These are phyloP conservation scores for Cliona cf. orientalis DNA, from an alignment of 37 sponge, comb jelly and placozoan genomes.

Conservation along the genomic window DNA sequence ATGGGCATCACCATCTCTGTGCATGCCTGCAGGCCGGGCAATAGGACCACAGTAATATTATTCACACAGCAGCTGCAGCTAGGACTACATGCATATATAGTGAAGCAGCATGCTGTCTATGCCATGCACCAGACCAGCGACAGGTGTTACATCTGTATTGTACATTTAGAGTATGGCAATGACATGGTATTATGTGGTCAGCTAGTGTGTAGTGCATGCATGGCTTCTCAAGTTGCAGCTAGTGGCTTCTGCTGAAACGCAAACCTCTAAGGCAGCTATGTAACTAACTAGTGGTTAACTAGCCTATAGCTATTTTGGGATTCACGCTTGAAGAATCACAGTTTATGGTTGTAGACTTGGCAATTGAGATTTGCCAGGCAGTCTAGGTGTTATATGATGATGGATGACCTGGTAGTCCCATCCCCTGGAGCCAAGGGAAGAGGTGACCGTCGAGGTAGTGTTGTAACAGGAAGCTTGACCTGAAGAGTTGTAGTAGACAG, in stretches of 20 bases:
- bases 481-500: constrained; percentile 88
- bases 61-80: background rate
- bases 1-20: constrained; percentile 97
- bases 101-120: background rate
- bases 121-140: background rate
- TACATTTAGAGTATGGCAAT: no score
- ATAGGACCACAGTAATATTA: constrained; percentile 1
- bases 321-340: no score
- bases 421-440: constrained; percentile 49
- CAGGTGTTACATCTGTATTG: constrained; percentile 4
- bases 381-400: no score
- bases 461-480: constrained; percentile 58
- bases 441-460: constrained; percentile 23
- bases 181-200: no score
- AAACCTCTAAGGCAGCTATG: no score
- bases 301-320: no score
- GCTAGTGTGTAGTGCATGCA: no score
- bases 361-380: no score
- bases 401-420: constrained; percentile 74
- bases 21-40: constrained; percentile 61
- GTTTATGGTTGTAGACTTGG: no score
- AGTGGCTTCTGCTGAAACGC: no score
- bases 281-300: no score
- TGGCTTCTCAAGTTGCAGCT: no score
- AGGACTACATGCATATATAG: background rate